phyloP scores from a whole-genome alignment of 1,140 invertebrate species.

The Propsilocerus akamusi region DNA sequence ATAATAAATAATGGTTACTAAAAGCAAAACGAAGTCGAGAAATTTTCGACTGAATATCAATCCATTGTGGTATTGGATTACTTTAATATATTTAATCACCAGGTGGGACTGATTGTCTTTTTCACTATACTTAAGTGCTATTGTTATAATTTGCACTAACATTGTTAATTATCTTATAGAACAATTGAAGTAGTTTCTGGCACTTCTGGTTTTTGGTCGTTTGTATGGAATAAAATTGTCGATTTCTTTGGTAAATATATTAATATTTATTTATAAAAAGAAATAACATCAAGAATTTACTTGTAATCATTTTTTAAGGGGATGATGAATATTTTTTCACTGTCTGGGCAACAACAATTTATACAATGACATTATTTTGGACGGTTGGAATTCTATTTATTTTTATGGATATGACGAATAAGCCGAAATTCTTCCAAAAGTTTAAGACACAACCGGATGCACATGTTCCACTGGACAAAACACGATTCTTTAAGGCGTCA shows the following conservation, averaged over 20 bases:
- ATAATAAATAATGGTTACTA: too few species aligned
- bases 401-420: slow-evolving; percentile 49
- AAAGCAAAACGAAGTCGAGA: too few species aligned
- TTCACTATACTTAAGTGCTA: background rate
- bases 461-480: slow-evolving; percentile 47
- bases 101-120: background rate
- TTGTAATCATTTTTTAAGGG: slow-evolving; percentile 9
- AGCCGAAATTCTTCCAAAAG: slow-evolving; percentile 39
- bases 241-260: background rate
- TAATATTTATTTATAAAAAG: background rate
- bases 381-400: slow-evolving; percentile 48
- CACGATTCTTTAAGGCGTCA: slow-evolving; percentile 36
- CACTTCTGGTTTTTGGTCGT: background rate
- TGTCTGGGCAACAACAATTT: slow-evolving; percentile 36
- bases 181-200: background rate
- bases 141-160: background rate
- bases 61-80: background rate
- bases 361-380: slow-evolving; percentile 50
- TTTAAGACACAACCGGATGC: slow-evolving; percentile 69
- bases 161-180: background rate
- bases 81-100: background rate
- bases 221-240: background rate
- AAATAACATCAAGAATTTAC: too few species aligned
- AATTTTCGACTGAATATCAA: too few species aligned
- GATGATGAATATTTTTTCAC: slow-evolving; percentile 38